Base-by-base conservation (phyloP, 2,113 vertebrate genomes). In the Cottus gobio region DNA sequence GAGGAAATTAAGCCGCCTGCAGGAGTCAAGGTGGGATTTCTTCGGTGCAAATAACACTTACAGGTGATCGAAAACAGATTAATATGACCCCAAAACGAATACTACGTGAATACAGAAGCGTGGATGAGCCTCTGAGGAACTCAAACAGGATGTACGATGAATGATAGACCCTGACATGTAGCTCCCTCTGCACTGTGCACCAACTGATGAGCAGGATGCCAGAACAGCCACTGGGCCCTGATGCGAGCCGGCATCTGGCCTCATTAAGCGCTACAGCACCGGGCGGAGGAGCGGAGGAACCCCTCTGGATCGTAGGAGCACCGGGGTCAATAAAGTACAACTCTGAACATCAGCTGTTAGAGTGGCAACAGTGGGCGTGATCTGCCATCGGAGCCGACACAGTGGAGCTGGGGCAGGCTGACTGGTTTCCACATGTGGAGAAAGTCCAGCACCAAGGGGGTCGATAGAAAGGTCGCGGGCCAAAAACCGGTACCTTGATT, bases 111-210 rank as follows among this genome's bases (percentile, higher is more conserved):
- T 2, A 57, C 30, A 75, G 28, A 20, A 22, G 11, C 46, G 26
- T 26, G 42, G 61, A 36, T 60, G 26, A 60, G 26, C 26, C 72
- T 62, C 62, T 9, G 26, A 70, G 66, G 44, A 22, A 39, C 34
- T 44, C 24, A 50, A 71, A 82, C 36, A 16, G 28, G 12, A 10
- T 20, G 8, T 13, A n/a, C 30, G 60, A 85, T 75, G 39, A 36
- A 65, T 44, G n/a, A 61, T 37, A 65, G 16, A 69, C 26, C 76
- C 57, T 54, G 24, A 58, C 24, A 56, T 31, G 66, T 30, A 16
- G 36, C 65, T 28, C 71, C 54, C 64, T 82, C 73, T 77, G 69
- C 80, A 68, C 79, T 57, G 44, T 63, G 70, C 79, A 79, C 71
- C 72, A 82, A 57, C 62, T 79, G 68, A 85, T 56, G 77, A 89